phyloP scores from a whole-genome alignment of 64 coral and sea anemone genomes.

The Montipora capricornis region DNA sequence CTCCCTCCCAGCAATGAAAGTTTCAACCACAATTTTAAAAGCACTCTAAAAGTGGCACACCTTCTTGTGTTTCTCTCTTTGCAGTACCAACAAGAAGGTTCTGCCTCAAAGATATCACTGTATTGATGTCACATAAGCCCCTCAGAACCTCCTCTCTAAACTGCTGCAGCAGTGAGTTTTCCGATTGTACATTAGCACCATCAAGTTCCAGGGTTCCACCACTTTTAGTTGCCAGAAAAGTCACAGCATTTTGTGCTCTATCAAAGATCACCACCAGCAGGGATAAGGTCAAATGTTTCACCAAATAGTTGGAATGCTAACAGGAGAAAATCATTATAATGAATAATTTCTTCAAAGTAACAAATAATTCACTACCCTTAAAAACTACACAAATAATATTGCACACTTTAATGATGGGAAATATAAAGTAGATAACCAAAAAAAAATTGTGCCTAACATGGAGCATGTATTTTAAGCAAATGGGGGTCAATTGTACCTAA shows the following conservation, averaged over 20 bases:
- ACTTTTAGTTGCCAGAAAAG: neutral
- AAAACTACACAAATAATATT: too few species aligned
- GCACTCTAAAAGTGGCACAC: neutral
- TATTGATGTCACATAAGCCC: conserved; percentile 70
- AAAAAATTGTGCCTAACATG: too few species aligned
- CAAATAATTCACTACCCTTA: too few species aligned
- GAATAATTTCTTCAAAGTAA: neutral
- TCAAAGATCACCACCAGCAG: conserved; percentile 59
- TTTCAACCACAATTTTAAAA: too few species aligned
- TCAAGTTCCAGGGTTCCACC: neutral
- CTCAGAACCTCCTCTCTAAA: conserved; percentile 81
- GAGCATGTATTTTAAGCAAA: too few species aligned
- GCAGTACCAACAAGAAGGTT: conserved; percentile 58
- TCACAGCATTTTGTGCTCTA: conserved; percentile 47
- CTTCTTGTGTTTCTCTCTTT: conserved; percentile 23
- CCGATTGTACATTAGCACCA: neutral
- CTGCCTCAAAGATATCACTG: conserved; percentile 80
- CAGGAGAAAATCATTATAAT: neutral
- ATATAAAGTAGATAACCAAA: too few species aligned
- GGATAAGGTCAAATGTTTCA: conserved; percentile 74
- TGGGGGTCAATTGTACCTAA: too few species aligned
- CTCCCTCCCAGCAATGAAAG: too few species aligned
- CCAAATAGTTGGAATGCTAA: conserved; percentile 70
- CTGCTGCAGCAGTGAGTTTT: conserved; percentile 15
- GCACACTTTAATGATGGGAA: too few species aligned